A percentile compares a stretch with the other conserved stretches of the same genome.
Conservation (phyloP, 2,888 invertebrate genomes). For the Drosophila glabriapex region DNA sequence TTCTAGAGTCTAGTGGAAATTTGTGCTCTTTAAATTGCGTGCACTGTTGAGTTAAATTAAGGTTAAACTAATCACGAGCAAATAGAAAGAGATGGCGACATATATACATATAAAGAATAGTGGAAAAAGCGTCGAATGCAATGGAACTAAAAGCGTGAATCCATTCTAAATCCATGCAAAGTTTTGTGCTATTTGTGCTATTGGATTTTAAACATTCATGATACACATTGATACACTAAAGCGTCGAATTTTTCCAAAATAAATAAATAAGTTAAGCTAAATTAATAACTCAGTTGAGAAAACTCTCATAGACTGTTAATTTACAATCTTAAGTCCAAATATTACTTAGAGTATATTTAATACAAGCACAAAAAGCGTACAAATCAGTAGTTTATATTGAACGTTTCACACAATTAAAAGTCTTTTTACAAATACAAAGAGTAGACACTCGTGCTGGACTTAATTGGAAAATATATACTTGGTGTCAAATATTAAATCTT, state of each 20-base stretch:
- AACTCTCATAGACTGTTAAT: neutral
- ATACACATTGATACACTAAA: neutral
- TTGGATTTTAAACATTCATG: constrained; percentile 15
- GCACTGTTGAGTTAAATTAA: neutral
- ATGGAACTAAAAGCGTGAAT: neutral
- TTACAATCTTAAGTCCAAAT: neutral
- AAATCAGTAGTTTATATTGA: neutral
- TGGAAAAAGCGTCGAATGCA: neutral
- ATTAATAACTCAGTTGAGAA: no score
- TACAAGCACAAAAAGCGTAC: neutral
- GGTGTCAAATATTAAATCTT: neutral
- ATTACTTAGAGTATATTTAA: neutral
- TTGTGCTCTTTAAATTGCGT: neutral
- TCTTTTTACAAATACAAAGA: neutral
- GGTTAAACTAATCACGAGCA: neutral
- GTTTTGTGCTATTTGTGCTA: neutral
- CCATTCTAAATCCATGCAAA: constrained; percentile 1
- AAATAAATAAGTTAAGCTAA: no score
- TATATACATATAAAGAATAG: neutral
- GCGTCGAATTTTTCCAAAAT: no score
- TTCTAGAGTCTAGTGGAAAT: neutral
- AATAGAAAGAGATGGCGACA: neutral
- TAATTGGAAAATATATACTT: neutral
- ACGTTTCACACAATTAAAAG: neutral
- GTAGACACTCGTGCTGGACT: neutral